Conservation (phyloP, 2,113 vertebrate species). For the Strix uralensis region DNA sequence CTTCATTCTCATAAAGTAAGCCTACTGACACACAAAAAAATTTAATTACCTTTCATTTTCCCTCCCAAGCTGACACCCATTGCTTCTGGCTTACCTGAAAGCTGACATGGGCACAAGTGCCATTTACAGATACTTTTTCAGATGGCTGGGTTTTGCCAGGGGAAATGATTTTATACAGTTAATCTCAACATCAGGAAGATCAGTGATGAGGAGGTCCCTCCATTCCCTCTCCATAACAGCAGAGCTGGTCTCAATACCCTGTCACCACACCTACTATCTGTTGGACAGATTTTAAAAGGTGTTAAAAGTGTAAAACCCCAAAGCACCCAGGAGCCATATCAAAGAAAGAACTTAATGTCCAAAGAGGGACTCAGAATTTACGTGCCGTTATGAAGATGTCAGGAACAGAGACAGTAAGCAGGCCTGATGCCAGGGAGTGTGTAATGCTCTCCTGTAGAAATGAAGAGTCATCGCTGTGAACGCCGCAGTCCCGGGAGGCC, state of each 20-base stretch:
- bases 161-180: not conserved
- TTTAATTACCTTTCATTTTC: not conserved
- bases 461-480: fast-evolving
- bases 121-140: not conserved
- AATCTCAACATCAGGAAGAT: not conserved
- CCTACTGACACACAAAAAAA: not conserved
- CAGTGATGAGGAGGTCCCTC: not conserved
- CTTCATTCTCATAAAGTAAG: not conserved
- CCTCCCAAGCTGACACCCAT: not conserved
- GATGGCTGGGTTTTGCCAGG: not conserved
- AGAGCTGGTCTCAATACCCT: not conserved
- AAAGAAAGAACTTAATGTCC: not conserved
- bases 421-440: not conserved
- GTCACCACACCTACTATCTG: not conserved
- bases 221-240: not conserved
- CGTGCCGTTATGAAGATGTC: not conserved
- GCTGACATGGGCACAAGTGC: not conserved
- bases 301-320: not conserved
- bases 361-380: not conserved
- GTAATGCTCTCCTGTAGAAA: not conserved
- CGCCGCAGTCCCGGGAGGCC: fast-evolving
- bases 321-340: not conserved
- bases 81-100: not conserved
- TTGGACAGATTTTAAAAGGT: not conserved
- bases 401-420: not conserved